These are phyloP conservation scores for Poeciliopsis paucimaculata DNA, from an alignment of 2,797 vertebrate genomes.

Conservation along the genomic window DNA sequence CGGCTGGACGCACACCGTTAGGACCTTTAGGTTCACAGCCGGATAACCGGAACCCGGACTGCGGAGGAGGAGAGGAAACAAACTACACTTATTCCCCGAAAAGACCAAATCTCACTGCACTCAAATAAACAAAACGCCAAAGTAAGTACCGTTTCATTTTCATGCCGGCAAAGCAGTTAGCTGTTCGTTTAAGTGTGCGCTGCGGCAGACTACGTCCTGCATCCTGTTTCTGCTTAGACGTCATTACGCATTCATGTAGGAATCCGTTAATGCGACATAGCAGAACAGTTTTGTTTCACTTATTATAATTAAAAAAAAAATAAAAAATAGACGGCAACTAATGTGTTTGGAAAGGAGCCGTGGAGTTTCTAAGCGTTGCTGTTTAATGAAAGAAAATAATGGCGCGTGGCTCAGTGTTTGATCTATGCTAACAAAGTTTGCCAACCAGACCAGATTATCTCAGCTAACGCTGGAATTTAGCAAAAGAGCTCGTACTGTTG, in stretches of 20 bases:
- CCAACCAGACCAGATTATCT: conserved; percentile 1
- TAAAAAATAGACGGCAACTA: neutral
- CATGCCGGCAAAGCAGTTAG: conserved; percentile 18
- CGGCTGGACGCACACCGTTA: conserved; percentile 31
- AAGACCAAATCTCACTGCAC: neutral
- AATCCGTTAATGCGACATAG: conserved; percentile 30
- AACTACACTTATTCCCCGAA: too few species aligned
- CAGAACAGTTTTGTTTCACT: neutral
- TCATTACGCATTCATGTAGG: conserved; percentile 64
- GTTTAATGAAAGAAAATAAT: neutral
- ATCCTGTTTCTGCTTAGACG: conserved; percentile 45
- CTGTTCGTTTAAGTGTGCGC: conserved; percentile 28
- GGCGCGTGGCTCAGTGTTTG: conserved; percentile 8
- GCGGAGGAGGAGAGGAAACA: conserved; percentile 4
- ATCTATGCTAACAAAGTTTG: conserved; percentile 23
- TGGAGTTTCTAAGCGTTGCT: neutral
- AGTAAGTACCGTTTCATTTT: conserved; percentile 73
- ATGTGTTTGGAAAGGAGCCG: too few species aligned
- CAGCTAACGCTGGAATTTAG: neutral
- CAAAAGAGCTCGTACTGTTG: neutral
- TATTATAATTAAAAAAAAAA: neutral
- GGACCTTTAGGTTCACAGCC: conserved; percentile 58
- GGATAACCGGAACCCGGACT: conserved; percentile 24
- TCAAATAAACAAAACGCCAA: conserved; percentile 37
- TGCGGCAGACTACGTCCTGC: conserved; percentile 33